Percentiles rank a stretch among this genome's conserved stretches.
phyloP scores from a whole-genome alignment of 2,888 invertebrate genomes.

The Lasioglossum oenotherae region DNA sequence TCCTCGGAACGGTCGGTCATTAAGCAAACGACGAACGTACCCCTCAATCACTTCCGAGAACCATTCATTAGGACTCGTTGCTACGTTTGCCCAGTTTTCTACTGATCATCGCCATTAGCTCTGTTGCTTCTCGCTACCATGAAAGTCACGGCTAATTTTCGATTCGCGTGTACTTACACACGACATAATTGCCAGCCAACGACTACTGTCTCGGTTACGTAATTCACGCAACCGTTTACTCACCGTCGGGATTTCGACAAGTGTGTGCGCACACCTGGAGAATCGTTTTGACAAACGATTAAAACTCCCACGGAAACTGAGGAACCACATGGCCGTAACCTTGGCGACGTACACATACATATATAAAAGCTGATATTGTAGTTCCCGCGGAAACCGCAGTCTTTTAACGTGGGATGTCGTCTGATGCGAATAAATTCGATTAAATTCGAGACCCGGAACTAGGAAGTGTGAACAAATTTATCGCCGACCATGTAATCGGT shows the following conservation, averaged over 20 bases:
- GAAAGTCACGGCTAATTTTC: slow-evolving; percentile 19
- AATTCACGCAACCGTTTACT: background rate
- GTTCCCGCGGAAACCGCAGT: background rate
- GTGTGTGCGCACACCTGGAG: background rate
- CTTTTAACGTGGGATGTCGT: background rate
- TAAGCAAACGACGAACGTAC: background rate
- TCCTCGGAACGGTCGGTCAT: background rate
- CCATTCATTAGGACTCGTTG: background rate
- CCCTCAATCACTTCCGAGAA: slow-evolving; percentile 7
- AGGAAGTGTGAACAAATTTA: background rate
- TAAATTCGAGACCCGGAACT: background rate
- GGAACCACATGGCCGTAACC: background rate
- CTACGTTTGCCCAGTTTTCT: background rate
- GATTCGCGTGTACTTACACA: background rate
- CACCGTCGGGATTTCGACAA: background rate
- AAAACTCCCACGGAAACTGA: slow-evolving; percentile 4
- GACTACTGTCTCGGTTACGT: background rate
- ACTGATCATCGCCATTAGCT: background rate
- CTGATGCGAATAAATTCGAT: background rate
- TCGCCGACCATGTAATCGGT: background rate
- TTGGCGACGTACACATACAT: slow-evolving; percentile 6
- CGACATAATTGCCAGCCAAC: background rate
- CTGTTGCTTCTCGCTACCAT: background rate
- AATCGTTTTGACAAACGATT: slow-evolving; percentile 21
- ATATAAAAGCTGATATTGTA: background rate